Evolutionary conservation across 30 jellyfish, hydroid and myxozoan species (phyloP).

Genomic region (Pseudorhiza aurosa): DNA sequence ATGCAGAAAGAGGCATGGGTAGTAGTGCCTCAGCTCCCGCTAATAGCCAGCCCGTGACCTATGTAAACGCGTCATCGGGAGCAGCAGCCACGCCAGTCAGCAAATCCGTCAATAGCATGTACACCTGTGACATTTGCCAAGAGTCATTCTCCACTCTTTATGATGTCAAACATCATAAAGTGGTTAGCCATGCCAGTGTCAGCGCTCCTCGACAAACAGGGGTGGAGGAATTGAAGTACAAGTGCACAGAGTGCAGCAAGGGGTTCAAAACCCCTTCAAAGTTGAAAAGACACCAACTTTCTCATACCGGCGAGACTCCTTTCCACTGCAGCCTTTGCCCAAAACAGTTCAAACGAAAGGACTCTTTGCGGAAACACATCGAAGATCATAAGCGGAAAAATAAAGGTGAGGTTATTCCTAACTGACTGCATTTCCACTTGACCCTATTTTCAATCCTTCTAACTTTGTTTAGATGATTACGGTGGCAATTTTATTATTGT

Average conservation of each 20-base stretch:
- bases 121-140: conserved; percentile 25
- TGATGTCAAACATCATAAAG: conserved; percentile 6
- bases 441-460: too few species aligned
- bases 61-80: neutral
- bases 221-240: conserved; percentile 17
- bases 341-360: conserved; percentile 58
- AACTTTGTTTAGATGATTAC: too few species aligned
- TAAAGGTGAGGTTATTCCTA: too few species aligned
- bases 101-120: conserved; percentile 1
- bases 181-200: neutral
- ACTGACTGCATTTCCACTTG: too few species aligned
- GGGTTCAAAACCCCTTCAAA: conserved; percentile 57
- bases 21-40: neutral
- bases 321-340: conserved; percentile 55
- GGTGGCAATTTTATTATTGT: too few species aligned
- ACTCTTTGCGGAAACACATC: conserved; percentile 38
- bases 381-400: conserved; percentile 40
- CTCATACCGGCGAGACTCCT: conserved; percentile 58
- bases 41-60: neutral
- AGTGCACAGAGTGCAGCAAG: conserved; percentile 55
- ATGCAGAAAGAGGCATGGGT: neutral
- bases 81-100: neutral
- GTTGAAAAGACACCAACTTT: conserved; percentile 40
- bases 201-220: neutral
- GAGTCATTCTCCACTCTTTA: neutral